A percentile compares a stretch with the other conserved stretches of the same genome.
Evolutionary conservation across 2,888 invertebrate genomes (phyloP).

Genomic region (Cryptus armator): DNA sequence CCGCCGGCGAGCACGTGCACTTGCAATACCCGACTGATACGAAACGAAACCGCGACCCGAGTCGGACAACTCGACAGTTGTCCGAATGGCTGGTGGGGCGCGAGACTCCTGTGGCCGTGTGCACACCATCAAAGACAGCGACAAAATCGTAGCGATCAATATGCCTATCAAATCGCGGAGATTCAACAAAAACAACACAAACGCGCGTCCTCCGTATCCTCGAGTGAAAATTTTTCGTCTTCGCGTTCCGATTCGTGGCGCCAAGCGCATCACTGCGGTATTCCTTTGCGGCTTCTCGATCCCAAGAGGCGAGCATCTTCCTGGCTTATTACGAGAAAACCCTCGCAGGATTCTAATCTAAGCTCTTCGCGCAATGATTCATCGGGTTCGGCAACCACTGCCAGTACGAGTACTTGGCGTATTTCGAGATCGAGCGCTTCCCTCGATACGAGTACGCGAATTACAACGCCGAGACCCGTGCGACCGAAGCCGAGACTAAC

Average conservation of each 20-base stretch:
- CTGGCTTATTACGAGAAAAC: constrained; percentile 96
- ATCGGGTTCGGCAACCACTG: constrained; percentile 95
- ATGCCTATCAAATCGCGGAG: constrained; percentile 92
- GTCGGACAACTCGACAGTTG: constrained; percentile 14
- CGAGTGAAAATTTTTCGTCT: constrained; percentile 95
- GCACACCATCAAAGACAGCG: constrained; percentile 82
- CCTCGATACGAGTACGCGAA: constrained; percentile 85
- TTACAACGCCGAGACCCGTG: constrained; percentile 77
- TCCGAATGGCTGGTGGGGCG: constrained; percentile 50
- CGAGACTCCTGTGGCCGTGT: constrained; percentile 82
- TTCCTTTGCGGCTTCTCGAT: constrained; percentile 91
- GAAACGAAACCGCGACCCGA: constrained; percentile 79
- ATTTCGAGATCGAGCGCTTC: constrained; percentile 94
- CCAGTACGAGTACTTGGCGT: constrained; percentile 96
- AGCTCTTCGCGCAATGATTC: constrained; percentile 97
- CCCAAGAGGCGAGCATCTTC: constrained; percentile 93
- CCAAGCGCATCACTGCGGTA: constrained; percentile 90
- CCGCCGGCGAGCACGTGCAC: constrained; percentile 84
- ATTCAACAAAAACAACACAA: constrained; percentile 92
- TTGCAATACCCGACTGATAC: constrained; percentile 87
- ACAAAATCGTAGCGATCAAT: constrained; percentile 87
- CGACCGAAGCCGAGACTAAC: constrained; percentile 91
- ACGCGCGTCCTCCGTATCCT: constrained; percentile 93
- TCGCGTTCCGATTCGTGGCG: constrained; percentile 93
- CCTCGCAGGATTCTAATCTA: constrained; percentile 96